phyloP scores from a whole-genome alignment of 92 coral and sea anemone species.

The Phenganax subtilis region DNA sequence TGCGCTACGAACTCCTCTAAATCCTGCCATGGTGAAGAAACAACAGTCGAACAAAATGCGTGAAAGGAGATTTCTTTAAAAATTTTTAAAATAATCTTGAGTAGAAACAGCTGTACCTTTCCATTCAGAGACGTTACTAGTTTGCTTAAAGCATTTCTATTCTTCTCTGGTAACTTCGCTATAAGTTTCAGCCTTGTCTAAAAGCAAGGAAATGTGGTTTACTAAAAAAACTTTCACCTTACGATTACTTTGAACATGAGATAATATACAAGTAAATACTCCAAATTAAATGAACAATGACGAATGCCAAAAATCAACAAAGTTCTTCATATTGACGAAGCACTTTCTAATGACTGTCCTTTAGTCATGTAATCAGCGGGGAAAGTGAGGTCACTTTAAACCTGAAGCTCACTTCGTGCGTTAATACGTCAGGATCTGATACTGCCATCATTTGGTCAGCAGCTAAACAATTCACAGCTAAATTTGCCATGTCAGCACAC shows the following conservation, averaged over 20 bases:
- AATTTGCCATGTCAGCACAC: conserved; percentile 81
- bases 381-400: no score
- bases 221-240: no score
- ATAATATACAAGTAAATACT: no score
- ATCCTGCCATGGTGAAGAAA: conserved; percentile 47
- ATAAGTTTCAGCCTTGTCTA: conserved; percentile 90
- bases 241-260: no score
- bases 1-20: conserved; percentile 81
- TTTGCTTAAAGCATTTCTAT: conserved; percentile 61
- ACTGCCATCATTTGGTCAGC: conserved; percentile 99
- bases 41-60: background rate
- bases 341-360: no score
- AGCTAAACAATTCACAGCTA: conserved; percentile 73
- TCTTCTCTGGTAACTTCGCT: conserved; percentile 78
- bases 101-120: conserved; percentile 44
- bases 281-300: no score
- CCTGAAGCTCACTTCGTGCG: conserved; percentile 64
- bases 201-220: conserved; percentile 2
- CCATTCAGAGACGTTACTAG: conserved; percentile 66
- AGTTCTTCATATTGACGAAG: no score
- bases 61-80: background rate
- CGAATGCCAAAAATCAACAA: no score
- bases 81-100: background rate
- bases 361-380: no score
- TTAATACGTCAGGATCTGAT: conserved; percentile 61